Percentiles rank a stretch among this genome's conserved stretches.
Evolutionary conservation across 2,888 invertebrate genomes (phyloP).

Genomic region (Notocelia uddmanniana): DNA sequence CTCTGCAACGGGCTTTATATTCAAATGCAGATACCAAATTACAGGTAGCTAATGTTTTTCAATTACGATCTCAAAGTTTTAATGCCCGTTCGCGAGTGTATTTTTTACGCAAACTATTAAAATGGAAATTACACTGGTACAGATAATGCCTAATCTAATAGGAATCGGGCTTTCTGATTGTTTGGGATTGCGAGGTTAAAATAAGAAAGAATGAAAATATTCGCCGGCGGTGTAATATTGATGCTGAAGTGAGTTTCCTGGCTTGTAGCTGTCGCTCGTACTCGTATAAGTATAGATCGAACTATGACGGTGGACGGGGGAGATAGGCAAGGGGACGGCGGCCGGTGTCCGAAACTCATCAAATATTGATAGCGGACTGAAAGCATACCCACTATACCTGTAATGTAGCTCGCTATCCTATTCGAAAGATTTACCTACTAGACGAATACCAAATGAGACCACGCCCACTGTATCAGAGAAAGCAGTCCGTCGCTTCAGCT

Average conservation of each 20-base stretch:
- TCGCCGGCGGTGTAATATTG: slow-evolving; percentile 27
- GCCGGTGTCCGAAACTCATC: slow-evolving; percentile 75
- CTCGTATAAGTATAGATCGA: slow-evolving; percentile 35
- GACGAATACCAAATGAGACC: slow-evolving; percentile 68
- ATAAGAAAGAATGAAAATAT: slow-evolving; percentile 14
- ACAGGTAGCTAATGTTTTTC: slow-evolving; percentile 60
- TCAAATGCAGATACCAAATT: slow-evolving; percentile 53
- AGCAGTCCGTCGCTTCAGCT: slow-evolving; percentile 12
- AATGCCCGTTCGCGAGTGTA: slow-evolving; percentile 43
- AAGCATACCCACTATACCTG: slow-evolving; percentile 62
- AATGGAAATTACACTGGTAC: slow-evolving; percentile 31
- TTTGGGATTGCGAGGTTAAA: not conserved
- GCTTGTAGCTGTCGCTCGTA: slow-evolving; percentile 32
- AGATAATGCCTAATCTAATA: slow-evolving; percentile 31
- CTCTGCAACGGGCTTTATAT: slow-evolving; percentile 58
- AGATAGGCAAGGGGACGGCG: slow-evolving; percentile 48
- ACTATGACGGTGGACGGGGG: slow-evolving; percentile 37
- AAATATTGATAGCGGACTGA: slow-evolving; percentile 78
- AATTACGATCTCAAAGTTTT: slow-evolving; percentile 57
- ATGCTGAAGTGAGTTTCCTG: slow-evolving; percentile 23
- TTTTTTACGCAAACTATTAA: slow-evolving; percentile 32
- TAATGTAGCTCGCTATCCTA: slow-evolving; percentile 51
- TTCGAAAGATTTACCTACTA: slow-evolving; percentile 59
- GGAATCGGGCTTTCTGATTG: slow-evolving; percentile 15
- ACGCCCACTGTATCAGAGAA: slow-evolving; percentile 50